These are phyloP conservation scores for Hemitrygon akajei DNA, from an alignment of 2,797 vertebrate species.

Conservation along the genomic window DNA sequence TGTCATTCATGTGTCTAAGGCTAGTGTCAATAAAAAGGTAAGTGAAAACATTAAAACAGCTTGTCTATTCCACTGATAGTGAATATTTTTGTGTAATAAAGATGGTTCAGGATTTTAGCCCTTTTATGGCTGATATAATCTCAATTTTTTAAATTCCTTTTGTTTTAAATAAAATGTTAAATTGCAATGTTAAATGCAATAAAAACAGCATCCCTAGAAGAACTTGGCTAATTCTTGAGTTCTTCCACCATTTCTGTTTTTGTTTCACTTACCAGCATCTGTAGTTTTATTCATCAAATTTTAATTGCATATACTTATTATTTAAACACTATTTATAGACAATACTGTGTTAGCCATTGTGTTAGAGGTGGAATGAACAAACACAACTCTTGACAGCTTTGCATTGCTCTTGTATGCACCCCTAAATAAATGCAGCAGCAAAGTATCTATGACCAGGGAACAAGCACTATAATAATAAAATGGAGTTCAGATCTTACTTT, in stretches of 20 bases:
- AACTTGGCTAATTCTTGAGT: too few relatives aligned
- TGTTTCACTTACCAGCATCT: too few relatives aligned
- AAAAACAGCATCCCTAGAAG: too few relatives aligned
- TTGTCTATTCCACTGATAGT: background rate
- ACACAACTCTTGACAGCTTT: too few relatives aligned
- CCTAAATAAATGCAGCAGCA: background rate
- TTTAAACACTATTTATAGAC: background rate
- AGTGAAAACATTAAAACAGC: background rate
- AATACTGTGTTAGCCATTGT: too few relatives aligned
- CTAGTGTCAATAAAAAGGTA: slow-evolving; percentile 61
- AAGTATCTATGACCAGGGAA: background rate
- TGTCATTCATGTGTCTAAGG: slow-evolving; percentile 71
- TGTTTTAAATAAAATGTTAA: background rate
- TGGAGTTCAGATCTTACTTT: background rate
- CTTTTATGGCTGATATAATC: background rate
- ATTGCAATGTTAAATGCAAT: too few relatives aligned
- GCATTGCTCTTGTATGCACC: too few relatives aligned
- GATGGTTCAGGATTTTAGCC: background rate
- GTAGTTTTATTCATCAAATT: background rate
- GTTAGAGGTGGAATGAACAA: too few relatives aligned
- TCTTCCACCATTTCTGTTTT: too few relatives aligned
- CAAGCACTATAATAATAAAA: background rate
- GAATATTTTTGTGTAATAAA: background rate
- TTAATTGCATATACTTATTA: background rate
- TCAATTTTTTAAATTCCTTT: background rate